A percentile compares a stretch with the other conserved stretches of the same genome.
These are phyloP conservation scores for Steromphala cineraria DNA, from an alignment of 2,888 invertebrate species.

Conservation along the genomic window DNA sequence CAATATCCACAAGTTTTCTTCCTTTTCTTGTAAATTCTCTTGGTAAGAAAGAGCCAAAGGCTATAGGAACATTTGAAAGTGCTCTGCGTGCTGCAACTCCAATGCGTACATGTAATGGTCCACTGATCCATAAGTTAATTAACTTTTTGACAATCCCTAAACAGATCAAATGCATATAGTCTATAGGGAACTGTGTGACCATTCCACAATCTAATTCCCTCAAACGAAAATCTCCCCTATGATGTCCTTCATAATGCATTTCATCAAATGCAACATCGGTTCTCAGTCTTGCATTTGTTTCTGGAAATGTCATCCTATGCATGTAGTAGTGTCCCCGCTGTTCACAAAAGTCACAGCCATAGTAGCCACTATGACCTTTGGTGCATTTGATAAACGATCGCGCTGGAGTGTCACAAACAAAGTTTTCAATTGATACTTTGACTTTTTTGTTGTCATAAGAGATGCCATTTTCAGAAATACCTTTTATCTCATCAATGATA, in stretches of 20 bases:
- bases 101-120: neutral
- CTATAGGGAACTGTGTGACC: neutral
- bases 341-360: no score
- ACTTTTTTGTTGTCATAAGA: neutral
- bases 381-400: neutral
- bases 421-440: neutral
- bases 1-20: no score
- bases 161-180: neutral
- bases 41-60: neutral
- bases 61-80: neutral
- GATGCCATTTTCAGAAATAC: neutral
- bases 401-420: neutral
- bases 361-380: neutral
- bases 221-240: neutral
- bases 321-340: neutral
- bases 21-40: no score
- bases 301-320: neutral
- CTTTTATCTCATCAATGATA: neutral
- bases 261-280: neutral
- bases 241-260: no score
- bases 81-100: neutral
- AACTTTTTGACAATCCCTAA: neutral
- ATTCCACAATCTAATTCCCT: neutral
- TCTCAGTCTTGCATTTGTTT: neutral
- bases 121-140: neutral